phyloP scores from a whole-genome alignment of 2,888 invertebrate genomes.

The Archips xylosteana region DNA sequence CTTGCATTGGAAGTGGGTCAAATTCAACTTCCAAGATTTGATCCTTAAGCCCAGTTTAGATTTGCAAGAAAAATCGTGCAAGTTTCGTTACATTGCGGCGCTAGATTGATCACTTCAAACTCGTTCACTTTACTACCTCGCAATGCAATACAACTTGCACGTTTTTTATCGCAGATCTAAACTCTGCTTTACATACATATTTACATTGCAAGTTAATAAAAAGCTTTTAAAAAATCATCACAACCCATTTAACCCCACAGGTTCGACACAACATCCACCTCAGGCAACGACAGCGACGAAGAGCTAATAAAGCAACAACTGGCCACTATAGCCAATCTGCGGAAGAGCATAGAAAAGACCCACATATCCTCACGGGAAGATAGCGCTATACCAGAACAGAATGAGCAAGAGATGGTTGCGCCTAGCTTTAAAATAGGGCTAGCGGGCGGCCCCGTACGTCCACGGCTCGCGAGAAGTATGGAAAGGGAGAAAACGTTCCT shows the following conservation, averaged over 20 bases:
- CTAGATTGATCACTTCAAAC: no score
- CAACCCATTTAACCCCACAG: conserved; percentile 52
- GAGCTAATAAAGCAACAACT: conserved; percentile 70
- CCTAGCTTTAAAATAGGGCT: conserved; percentile 89
- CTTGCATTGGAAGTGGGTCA: no score
- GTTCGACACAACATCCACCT: conserved; percentile 87
- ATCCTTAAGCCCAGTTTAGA: no score
- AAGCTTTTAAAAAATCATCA: neutral
- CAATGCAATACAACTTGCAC: no score
- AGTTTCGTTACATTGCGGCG: no score
- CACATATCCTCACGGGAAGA: conserved; percentile 76
- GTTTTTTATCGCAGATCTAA: no score
- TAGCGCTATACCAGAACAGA: conserved; percentile 74
- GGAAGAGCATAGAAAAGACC: conserved; percentile 79
- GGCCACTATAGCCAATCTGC: conserved; percentile 72
- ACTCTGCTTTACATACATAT: no score
- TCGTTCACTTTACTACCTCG: no score
- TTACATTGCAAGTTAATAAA: no score
- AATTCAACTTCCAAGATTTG: no score
- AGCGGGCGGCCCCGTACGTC: conserved; percentile 76
- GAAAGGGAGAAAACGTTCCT: conserved; percentile 75
- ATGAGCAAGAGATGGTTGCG: conserved; percentile 73
- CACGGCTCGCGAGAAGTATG: conserved; percentile 69
- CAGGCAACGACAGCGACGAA: conserved; percentile 89
- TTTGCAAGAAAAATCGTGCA: no score